These are phyloP conservation scores for Aleiodes testaceus DNA, from an alignment of 2,888 invertebrate genomes.

Conservation along the genomic window DNA sequence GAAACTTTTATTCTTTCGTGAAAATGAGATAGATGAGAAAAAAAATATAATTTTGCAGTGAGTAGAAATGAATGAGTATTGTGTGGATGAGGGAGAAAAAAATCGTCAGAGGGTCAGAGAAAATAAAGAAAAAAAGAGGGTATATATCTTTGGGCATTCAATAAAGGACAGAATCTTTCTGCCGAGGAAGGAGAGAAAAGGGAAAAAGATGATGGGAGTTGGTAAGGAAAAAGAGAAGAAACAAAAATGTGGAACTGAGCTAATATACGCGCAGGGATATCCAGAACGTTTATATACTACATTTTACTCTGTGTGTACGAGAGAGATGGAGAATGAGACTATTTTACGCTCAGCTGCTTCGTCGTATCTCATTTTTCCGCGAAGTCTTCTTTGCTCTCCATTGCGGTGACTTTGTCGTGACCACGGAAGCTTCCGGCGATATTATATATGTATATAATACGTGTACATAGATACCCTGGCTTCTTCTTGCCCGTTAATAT, in stretches of 20 bases:
- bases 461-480: background rate
- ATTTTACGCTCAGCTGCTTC: slow-evolving; percentile 70
- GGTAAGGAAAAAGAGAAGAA: background rate
- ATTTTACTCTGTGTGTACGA: background rate
- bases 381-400: slow-evolving; percentile 55
- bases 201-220: slow-evolving; percentile 36
- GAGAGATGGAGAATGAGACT: slow-evolving; percentile 55
- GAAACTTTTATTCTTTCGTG: background rate
- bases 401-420: slow-evolving; percentile 47
- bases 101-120: no score
- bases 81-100: no score
- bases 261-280: slow-evolving; percentile 49
- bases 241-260: slow-evolving; percentile 43
- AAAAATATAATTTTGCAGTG: background rate
- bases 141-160: slow-evolving; percentile 51
- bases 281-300: slow-evolving; percentile 1
- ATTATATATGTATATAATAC: slow-evolving; percentile 2
- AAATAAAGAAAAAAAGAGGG: no score
- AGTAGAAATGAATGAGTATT: background rate
- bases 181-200: background rate
- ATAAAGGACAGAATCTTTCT: slow-evolving; percentile 49
- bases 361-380: slow-evolving; percentile 69
- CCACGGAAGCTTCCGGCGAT: slow-evolving; percentile 48
- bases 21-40: slow-evolving; percentile 17
- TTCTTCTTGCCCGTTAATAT: background rate